A percentile compares a stretch with the other conserved stretches of the same genome.
These are phyloP conservation scores for Eurosta solidaginis DNA, from an alignment of 1,140 invertebrate species.

Conservation along the genomic window DNA sequence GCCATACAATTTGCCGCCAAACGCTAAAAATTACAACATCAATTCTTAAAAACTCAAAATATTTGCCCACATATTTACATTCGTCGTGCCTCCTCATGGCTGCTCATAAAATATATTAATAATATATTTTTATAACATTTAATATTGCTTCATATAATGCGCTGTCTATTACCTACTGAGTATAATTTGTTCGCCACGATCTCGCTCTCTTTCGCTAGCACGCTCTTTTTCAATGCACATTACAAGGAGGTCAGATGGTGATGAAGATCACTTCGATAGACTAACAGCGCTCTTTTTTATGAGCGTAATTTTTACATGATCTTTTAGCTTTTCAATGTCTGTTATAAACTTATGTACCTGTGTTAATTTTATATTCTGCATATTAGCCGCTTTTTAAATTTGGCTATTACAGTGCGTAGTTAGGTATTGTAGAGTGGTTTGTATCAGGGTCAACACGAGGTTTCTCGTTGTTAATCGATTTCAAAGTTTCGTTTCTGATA, in stretches of 20 bases:
- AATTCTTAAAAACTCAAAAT: not conserved
- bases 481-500: conserved; percentile 20
- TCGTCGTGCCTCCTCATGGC: not conserved
- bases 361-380: conserved; percentile 6
- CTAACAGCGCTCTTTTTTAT: too few species aligned
- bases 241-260: not conserved
- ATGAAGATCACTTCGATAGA: not conserved
- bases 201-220: not conserved
- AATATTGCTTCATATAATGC: not conserved
- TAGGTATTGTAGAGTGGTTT: conserved; percentile 14
- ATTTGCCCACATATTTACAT: too few species aligned
- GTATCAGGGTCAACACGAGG: conserved; percentile 52
- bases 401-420: conserved; percentile 24
- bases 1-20: not conserved
- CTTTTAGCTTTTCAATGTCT: not conserved
- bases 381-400: not conserved
- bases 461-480: conserved; percentile 29
- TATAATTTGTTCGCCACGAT: too few species aligned
- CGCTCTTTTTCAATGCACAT: not conserved
- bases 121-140: not conserved
- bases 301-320: not conserved
- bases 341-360: not conserved
- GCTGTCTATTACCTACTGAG: too few species aligned
- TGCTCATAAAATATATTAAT: not conserved
- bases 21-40: not conserved